Conservation (phyloP, 1,140 invertebrate genomes). For the Hypothenemus hampei region DNA sequence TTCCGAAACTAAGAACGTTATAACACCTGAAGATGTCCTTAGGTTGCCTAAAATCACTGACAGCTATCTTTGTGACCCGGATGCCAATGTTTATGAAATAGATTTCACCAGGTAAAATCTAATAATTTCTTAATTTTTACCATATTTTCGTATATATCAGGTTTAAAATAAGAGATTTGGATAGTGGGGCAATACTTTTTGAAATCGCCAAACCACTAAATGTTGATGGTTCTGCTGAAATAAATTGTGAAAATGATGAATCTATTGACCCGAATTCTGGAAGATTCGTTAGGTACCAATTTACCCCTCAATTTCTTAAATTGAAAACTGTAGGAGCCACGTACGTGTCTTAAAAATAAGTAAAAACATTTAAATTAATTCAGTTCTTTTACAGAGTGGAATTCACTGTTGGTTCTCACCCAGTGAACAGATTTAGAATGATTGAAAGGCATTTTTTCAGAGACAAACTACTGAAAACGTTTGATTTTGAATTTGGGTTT, state of each 20-base stretch:
- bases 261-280: constrained; percentile 82
- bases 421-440: constrained; percentile 96
- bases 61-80: constrained; percentile 85
- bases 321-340: constrained; percentile 93
- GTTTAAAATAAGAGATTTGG: constrained; percentile 95
- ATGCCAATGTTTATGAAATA: constrained; percentile 96
- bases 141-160: background rate
- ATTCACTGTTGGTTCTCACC: constrained; percentile 88
- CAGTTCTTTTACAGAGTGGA: constrained; percentile 70
- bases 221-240: constrained; percentile 62
- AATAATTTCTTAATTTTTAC: background rate
- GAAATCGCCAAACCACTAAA: constrained; percentile 90
- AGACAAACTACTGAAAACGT: constrained; percentile 92
- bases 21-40: constrained; percentile 61
- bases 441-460: constrained; percentile 97
- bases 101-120: constrained; percentile 76
- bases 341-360: constrained; percentile 60
- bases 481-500: constrained; percentile 99
- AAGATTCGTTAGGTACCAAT: constrained; percentile 95
- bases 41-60: constrained; percentile 58
- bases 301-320: constrained; percentile 93
- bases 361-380: constrained; percentile 8
- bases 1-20: constrained; percentile 33
- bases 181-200: constrained; percentile 88
- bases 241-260: constrained; percentile 56